Evolutionary conservation across 2,113 vertebrate species (phyloP).

Genomic region (Phaethon lepturus): DNA sequence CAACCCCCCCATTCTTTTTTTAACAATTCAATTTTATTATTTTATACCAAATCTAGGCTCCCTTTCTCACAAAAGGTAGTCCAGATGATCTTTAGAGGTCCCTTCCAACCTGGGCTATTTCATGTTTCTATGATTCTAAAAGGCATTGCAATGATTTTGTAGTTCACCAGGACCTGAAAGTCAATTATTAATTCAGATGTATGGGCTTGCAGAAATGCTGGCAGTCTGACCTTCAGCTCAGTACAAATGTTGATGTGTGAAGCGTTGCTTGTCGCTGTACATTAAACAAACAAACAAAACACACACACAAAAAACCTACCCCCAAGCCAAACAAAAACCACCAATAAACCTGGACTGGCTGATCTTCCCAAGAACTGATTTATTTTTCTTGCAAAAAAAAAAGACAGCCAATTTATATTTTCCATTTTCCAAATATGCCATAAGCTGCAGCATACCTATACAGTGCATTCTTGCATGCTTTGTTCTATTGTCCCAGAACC

Average conservation of each 20-base stretch:
- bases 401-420: not conserved
- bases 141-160: not conserved
- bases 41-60: not conserved
- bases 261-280: not conserved
- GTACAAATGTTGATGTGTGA: slow-evolving; percentile 48
- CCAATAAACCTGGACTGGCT: not conserved
- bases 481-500: not conserved
- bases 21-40: not conserved
- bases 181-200: slow-evolving; percentile 42
- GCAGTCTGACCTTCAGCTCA: slow-evolving; percentile 56
- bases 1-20: not conserved
- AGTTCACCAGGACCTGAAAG: slow-evolving; percentile 11
- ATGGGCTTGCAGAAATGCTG: slow-evolving; percentile 27
- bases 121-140: not conserved
- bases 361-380: not conserved
- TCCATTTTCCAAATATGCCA: not conserved
- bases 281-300: not conserved
- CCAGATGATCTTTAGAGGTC: not conserved
- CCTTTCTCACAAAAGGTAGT: not conserved
- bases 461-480: not conserved
- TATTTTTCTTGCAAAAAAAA: not conserved
- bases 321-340: not conserved
- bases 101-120: not conserved
- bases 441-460: not conserved
- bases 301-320: not conserved